These are phyloP conservation scores for Tenthredo amoena DNA, from an alignment of 2,888 invertebrate species.

Conservation along the genomic window DNA sequence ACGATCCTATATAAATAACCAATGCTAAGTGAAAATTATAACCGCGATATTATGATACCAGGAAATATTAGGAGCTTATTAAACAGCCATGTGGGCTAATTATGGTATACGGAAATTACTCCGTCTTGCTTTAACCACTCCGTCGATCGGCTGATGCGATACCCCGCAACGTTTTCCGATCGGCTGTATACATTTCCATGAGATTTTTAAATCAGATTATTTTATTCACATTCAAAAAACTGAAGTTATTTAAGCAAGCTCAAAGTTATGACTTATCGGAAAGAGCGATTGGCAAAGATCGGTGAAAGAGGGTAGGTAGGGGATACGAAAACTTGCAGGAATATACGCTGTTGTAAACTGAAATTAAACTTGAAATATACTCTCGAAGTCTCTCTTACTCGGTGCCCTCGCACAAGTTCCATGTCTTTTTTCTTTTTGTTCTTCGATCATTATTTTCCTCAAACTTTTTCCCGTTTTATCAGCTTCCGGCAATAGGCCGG, in stretches of 20 bases:
- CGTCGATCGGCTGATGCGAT: not conserved
- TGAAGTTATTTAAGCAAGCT: conserved; percentile 20
- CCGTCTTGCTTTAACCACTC: not conserved
- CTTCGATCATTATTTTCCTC: conserved; percentile 21
- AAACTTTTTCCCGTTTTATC: conserved; percentile 31
- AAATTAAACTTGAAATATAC: conserved; percentile 28
- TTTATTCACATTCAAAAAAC: conserved; percentile 31
- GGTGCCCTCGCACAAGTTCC: not conserved
- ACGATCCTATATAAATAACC: conserved; percentile 33
- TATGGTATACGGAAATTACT: not conserved
- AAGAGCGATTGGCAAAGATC: conserved; percentile 12
- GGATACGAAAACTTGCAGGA: not conserved
- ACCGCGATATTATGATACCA: conserved; percentile 12
- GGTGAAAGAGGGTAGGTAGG: not conserved
- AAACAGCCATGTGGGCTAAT: conserved; percentile 8
- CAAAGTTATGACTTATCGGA: conserved; percentile 33
- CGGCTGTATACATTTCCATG: not conserved
- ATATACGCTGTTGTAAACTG: conserved; percentile 26
- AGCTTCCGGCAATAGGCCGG: conserved; percentile 33
- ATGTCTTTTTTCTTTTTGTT: not conserved
- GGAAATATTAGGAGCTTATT: conserved; percentile 3
- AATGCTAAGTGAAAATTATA: conserved; percentile 31
- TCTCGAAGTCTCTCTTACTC: not conserved
- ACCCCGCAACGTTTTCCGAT: not conserved
- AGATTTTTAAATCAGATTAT: conserved; percentile 5